These are phyloP conservation scores for Hoplostethus atlanticus DNA, from an alignment of 2,797 vertebrate genomes.

Conservation along the genomic window DNA sequence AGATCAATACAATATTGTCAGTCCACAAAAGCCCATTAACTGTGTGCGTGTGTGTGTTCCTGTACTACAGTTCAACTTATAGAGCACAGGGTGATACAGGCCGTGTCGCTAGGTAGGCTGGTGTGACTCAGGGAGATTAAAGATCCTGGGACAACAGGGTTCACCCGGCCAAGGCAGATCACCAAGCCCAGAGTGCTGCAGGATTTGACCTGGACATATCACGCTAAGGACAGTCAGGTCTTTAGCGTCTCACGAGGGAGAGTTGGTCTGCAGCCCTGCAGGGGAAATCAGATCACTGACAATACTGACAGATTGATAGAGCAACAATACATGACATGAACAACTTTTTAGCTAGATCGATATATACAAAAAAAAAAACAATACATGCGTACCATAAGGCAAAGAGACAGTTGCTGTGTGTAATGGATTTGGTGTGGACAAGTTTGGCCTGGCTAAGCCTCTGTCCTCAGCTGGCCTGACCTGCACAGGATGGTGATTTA, in stretches of 20 bases:
- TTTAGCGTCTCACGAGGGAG: conserved; percentile 20
- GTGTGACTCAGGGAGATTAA: conserved; percentile 47
- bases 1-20: conserved; percentile 59
- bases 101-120: conserved; percentile 9
- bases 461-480: background rate
- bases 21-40: conserved; percentile 51
- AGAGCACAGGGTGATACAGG: conserved; percentile 6
- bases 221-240: conserved; percentile 38
- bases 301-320: background rate
- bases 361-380: too few relatives aligned
- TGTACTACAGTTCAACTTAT: background rate
- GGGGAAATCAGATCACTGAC: background rate
- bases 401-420: background rate
- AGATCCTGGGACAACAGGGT: conserved; percentile 45
- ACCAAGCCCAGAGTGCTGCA: conserved; percentile 42
- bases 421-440: background rate
- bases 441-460: background rate
- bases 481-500: background rate
- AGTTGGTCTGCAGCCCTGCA: background rate
- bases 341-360: too few relatives aligned
- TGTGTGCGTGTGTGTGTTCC: background rate
- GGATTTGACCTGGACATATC: conserved; percentile 17
- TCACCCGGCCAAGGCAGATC: conserved; percentile 56
- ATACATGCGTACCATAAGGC: background rate
- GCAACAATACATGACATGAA: too few relatives aligned